Evolutionary conservation across 2,113 vertebrate species (phyloP), one percentile per base, ranked within the genome.

Genomic region (Steatornis caripensis): DNA sequence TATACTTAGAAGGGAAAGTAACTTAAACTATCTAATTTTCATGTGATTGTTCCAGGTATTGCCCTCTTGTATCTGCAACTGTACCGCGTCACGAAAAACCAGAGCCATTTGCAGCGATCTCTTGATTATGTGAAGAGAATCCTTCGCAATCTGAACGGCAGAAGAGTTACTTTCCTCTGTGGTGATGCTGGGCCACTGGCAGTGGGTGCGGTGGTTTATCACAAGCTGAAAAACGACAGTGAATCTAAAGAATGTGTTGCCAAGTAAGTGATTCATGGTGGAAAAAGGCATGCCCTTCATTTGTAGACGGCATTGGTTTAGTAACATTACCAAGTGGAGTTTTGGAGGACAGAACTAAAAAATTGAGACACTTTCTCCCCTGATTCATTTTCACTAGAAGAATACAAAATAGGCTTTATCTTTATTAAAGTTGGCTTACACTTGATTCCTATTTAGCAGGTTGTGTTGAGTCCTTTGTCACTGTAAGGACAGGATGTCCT

Each of bases 101-200:
- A 98, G 89, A 97, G 98, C 57, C 97, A 99, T 74, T 97, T 99
- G 91, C 99, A 99, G 74, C 98, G 99, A 16, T 99, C 99, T 15
- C 97, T 99, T 45, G 99, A 99, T 97, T 99, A 99, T 0, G 99
- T 99, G 37, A 99, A 99, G 97, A 98, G 99, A 93, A 98, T 99
- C 17, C 98, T 99, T 84, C 98, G 99, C 71, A 99, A 98, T 79
- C 98, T 99, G 91, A 99, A 98, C 4, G 99, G 99, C 21, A 98
- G 99, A 41, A 99, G 98, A 91, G 98, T 99, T 54, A 99, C 99
- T 2, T 99, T 99, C 95, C 98, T 99, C 43, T 99, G 99, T 34
- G 99, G 99, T 6, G 99, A 99, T 16, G 99, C 99, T 0, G 99
- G 99, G 34, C 99, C 99, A 0, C 97, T 99, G 23, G 99, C 99